Evolutionary conservation across 92 coral and sea anemone genomes (phyloP).

Genomic region (Siderastrea radians): DNA sequence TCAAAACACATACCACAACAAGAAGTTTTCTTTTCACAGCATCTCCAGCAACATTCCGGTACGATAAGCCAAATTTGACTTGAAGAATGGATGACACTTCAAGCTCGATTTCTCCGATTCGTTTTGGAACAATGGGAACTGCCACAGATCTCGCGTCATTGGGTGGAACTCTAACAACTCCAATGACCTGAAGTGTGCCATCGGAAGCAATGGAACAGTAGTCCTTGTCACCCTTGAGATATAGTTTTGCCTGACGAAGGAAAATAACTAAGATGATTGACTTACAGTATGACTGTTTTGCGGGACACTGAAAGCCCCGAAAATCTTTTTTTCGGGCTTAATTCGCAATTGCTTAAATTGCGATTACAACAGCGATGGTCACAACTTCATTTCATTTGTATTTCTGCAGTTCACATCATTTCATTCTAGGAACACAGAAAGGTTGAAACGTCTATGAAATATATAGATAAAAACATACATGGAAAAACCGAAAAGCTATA

Average conservation of each 20-base stretch:
- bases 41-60: slow-evolving; percentile 14
- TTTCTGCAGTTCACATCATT: too few relatives aligned
- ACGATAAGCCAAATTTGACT: neutral
- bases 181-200: slow-evolving; percentile 1
- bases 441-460: too few relatives aligned
- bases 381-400: too few relatives aligned
- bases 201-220: slow-evolving; percentile 78
- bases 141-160: slow-evolving; percentile 74
- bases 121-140: slow-evolving; percentile 88
- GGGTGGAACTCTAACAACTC: slow-evolving; percentile 20
- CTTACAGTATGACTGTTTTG: too few relatives aligned
- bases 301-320: too few relatives aligned
- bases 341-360: too few relatives aligned
- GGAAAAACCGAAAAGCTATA: too few relatives aligned
- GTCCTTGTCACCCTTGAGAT: slow-evolving; percentile 70
- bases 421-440: too few relatives aligned
- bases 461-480: too few relatives aligned
- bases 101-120: slow-evolving; percentile 78
- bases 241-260: slow-evolving; percentile 18
- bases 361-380: too few relatives aligned
- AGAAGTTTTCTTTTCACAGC: slow-evolving; percentile 60
- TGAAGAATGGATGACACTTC: slow-evolving; percentile 52
- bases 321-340: too few relatives aligned
- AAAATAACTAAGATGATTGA: neutral
- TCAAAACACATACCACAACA: slow-evolving; percentile 74